These are phyloP conservation scores for Hydrochoerus hydrochaeris DNA, from an alignment of 2,113 vertebrate species.

Conservation along the genomic window DNA sequence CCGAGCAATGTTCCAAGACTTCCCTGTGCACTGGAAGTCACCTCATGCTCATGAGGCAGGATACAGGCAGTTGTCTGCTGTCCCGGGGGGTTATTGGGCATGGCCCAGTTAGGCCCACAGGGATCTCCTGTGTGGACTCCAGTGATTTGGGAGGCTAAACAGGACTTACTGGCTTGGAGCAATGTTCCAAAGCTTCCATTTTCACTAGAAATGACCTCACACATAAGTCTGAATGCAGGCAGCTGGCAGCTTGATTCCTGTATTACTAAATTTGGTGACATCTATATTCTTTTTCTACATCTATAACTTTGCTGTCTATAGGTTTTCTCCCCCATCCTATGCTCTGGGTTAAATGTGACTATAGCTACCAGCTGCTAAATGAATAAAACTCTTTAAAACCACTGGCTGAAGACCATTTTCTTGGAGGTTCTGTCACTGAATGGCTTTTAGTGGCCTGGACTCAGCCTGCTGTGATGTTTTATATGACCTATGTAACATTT, in stretches of 20 bases:
- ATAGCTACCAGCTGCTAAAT: neutral
- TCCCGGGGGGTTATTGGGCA: too few relatives aligned
- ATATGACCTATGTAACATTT: neutral
- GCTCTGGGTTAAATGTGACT: neutral
- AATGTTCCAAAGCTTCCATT: too few relatives aligned
- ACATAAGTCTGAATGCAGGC: too few relatives aligned
- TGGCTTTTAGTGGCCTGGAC: neutral
- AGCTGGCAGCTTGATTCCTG: neutral
- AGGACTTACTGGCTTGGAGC: too few relatives aligned
- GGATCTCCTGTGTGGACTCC: too few relatives aligned
- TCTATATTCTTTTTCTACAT: constrained; percentile 15
- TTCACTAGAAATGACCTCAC: too few relatives aligned
- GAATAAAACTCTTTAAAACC: neutral
- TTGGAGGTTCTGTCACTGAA: neutral
- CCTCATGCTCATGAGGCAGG: too few relatives aligned
- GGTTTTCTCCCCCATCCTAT: neutral
- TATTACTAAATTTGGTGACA: neutral
- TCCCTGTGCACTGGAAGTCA: too few relatives aligned
- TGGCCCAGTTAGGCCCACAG: too few relatives aligned
- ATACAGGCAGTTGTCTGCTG: too few relatives aligned
- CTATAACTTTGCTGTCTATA: neutral
- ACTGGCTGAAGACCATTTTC: neutral
- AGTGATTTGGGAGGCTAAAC: too few relatives aligned
- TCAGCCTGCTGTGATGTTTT: neutral
- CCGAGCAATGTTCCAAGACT: too few relatives aligned